Evolutionary conservation across 1,140 invertebrate genomes (phyloP).

Genomic region (Psilanteris sp.): DNA sequence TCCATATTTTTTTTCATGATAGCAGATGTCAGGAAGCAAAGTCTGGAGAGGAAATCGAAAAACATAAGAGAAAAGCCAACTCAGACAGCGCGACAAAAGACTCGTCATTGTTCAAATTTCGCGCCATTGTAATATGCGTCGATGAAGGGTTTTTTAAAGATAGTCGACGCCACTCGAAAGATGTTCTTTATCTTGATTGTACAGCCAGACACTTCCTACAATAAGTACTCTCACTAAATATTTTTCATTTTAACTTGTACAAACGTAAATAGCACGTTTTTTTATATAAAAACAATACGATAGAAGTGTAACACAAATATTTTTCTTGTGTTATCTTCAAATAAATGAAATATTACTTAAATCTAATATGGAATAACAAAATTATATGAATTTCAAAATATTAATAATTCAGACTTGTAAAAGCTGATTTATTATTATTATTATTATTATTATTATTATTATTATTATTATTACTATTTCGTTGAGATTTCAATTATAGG

Average conservation of each 20-base stretch:
- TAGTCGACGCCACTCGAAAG: slow-evolving; percentile 38
- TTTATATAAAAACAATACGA: not conserved
- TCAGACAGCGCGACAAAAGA: slow-evolving; percentile 40
- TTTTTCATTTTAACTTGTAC: slow-evolving; percentile 14
- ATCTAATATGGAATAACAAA: too few relatives aligned
- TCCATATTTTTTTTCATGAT: not conserved
- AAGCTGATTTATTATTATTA: too few relatives aligned
- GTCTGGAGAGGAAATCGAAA: slow-evolving; percentile 42
- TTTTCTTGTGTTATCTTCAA: too few relatives aligned
- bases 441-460: too few relatives aligned
- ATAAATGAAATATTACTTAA: too few relatives aligned
- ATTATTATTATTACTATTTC: too few relatives aligned
- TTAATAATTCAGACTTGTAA: too few relatives aligned
- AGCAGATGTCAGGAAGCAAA: not conserved
- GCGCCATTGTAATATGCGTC: slow-evolving; percentile 28
- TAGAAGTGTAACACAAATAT: too few relatives aligned
- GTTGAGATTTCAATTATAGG: too few relatives aligned
- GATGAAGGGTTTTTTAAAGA: slow-evolving; percentile 53
- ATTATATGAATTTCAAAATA: too few relatives aligned
- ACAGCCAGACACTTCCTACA: slow-evolving; percentile 3
- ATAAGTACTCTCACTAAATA: slow-evolving; percentile 27
- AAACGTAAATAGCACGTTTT: slow-evolving; percentile 21
- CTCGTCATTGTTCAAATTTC: slow-evolving; percentile 49
- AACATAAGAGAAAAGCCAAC: slow-evolving; percentile 38
- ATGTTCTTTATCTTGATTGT: slow-evolving; percentile 8